Evolutionary conservation across 2,113 vertebrate species (phyloP), one percentile per base, ranked within the genome.

Genomic region (Protomyctophum bolini): DNA sequence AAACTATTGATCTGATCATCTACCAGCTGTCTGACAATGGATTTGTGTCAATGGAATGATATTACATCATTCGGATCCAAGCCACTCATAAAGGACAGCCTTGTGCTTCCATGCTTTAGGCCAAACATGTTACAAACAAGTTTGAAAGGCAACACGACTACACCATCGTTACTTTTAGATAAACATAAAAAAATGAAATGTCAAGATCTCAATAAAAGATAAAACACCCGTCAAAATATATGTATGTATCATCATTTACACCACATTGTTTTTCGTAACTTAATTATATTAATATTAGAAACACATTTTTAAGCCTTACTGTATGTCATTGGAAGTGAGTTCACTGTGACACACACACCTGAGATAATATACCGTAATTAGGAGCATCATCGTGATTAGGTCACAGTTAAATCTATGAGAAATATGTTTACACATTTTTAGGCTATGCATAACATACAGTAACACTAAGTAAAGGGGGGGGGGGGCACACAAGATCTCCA

Each of bases 21-120:
- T 94, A 94, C 89, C 83, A 95, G 95, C 94, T 95, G 96, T 98
- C 97, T 97, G 96, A 97, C 96, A 95, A 91, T 93, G 95, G 94
- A 94, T 86, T 84, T 83, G 79, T 77, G 77, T 72, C 8, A 59
- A 47, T 73, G 65, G 59, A 71, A 62, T 10, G 75, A 63, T 70
- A n/a, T 21, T 21, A 60, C 59, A 71, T 63, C 3, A 73, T 78
- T 71, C 66, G 69, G 58, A 77, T 83, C 83, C 73, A 85, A 82
- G 79, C 79, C 82, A 88, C 83, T 83, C 79, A 68, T 70, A 21
- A 41, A 64, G 46, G 14, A 75, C 49, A 82, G 58, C 49, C 69
- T 59, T 66, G 3, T 12, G 14, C 41, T 7, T 21, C 33, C 33
- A 66, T 4, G 10, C 3, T 57, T 48, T 51, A 58, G 10, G 5